Evolutionary conservation across 1,140 invertebrate species (phyloP), one percentile per base, ranked within the genome.

Genomic region (Pinna nobilis): DNA sequence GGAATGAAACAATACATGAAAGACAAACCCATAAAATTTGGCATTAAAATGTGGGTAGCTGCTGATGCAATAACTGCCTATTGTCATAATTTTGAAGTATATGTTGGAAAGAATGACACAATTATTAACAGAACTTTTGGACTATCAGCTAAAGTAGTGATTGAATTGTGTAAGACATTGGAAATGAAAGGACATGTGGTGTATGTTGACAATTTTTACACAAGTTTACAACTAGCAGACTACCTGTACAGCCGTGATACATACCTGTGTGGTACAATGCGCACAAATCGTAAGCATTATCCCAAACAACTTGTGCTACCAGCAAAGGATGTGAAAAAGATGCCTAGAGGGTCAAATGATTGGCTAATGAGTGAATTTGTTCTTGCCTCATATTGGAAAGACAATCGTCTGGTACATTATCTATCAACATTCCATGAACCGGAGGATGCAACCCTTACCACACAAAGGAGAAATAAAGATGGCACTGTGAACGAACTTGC

Each of bases 151-250:
- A 76, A 80, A 53, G 83, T 86, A 50, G 87, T n/a, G n/a, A n/a
- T n/a, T n/a, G n/a, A n/a, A n/a, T n/a, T n/a, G n/a, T n/a, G n/a
- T n/a, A n/a, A n/a, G 88, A 1, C 59, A 83, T 23, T 87, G 63
- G 64, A 86, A 87, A 64, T 85, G 74, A 78, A 78, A 68, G 84
- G 84, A 7, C 87, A 89, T 74, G 85, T 83, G 28, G 13, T 91
- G 37, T 84, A 79, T 66, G 87, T 84, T 18, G 88, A 90, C 76
- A 90, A 90, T 81, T 90, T 81, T 73, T 89, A 90, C 70, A 88
- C 84, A 0, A 86, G 78, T 32, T 39, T 84, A 30, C 20, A 60
- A 25, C 71, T 90, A 18, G 83, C 86, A 0, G 32, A 82, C 55
- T 76, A 82, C 67, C 77, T 90, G 35, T 74, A 86, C 18, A 2